These are phyloP conservation scores for Theocolax elegans DNA, from an alignment of 1,140 invertebrate species.

Conservation along the genomic window DNA sequence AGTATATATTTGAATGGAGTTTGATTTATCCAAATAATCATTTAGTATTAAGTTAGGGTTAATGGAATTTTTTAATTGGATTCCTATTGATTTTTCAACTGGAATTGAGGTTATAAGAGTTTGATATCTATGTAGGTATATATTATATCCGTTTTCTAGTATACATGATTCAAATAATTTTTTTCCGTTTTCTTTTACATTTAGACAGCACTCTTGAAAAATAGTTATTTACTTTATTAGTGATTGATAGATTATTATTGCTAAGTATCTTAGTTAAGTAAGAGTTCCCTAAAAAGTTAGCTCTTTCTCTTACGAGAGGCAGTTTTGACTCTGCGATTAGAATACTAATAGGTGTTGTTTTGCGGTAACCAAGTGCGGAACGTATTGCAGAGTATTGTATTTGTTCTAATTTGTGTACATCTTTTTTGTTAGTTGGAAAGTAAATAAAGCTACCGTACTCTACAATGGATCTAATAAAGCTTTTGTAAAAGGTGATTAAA, in stretches of 20 bases:
- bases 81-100: background rate
- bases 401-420: background rate
- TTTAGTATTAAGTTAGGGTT: background rate
- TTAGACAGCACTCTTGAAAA: background rate
- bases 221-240: background rate
- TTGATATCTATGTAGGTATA: background rate
- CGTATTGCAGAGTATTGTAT: constrained; percentile 23
- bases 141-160: background rate
- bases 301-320: background rate
- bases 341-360: constrained; percentile 23
- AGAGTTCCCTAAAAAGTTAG: background rate
- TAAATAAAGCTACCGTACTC: constrained; percentile 29
- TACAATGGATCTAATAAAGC: constrained; percentile 18
- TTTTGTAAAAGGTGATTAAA: constrained; percentile 8
- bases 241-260: background rate
- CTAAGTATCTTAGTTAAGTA: background rate
- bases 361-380: constrained; percentile 4
- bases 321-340: constrained; percentile 29
- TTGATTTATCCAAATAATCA: background rate
- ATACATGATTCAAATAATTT: background rate
- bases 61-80: background rate
- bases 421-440: background rate
- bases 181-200: background rate
- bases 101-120: background rate
- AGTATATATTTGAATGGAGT: background rate